A percentile compares a stretch with the other conserved stretches of the same genome.
These are phyloP conservation scores for Panzeria rudis DNA, from an alignment of 2,888 invertebrate genomes.

Conservation along the genomic window DNA sequence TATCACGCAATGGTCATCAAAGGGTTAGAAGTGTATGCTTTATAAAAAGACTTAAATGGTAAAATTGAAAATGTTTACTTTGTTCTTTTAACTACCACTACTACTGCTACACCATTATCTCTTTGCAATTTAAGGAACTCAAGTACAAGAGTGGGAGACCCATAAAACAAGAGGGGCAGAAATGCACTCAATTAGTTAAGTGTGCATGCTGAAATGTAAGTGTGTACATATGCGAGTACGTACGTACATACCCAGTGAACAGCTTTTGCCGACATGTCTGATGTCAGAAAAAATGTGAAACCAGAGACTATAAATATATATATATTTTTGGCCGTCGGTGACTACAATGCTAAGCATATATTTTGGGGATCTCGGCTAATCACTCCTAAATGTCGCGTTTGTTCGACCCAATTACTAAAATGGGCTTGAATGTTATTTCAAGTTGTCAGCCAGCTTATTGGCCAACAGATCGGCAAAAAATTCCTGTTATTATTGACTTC, in stretches of 20 bases:
- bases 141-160: background rate
- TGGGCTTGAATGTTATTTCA: no score
- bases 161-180: background rate
- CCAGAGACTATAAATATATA: no score
- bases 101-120: background rate
- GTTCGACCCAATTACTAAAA: no score
- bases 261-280: background rate
- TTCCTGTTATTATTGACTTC: no score
- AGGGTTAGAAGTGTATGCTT: background rate
- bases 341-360: no score
- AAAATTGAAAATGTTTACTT: slow-evolving; percentile 46
- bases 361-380: no score
- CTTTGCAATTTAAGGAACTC: background rate
- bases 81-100: slow-evolving; percentile 38
- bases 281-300: background rate
- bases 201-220: slow-evolving; percentile 2
- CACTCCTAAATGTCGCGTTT: no score
- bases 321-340: no score
- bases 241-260: background rate
- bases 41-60: slow-evolving; percentile 19
- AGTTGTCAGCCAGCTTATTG: no score
- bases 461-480: no score
- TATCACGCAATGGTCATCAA: background rate
- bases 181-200: slow-evolving; percentile 57
- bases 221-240: background rate